Conservation (phyloP, 2,888 invertebrate species). For the Fragum fragum region DNA sequence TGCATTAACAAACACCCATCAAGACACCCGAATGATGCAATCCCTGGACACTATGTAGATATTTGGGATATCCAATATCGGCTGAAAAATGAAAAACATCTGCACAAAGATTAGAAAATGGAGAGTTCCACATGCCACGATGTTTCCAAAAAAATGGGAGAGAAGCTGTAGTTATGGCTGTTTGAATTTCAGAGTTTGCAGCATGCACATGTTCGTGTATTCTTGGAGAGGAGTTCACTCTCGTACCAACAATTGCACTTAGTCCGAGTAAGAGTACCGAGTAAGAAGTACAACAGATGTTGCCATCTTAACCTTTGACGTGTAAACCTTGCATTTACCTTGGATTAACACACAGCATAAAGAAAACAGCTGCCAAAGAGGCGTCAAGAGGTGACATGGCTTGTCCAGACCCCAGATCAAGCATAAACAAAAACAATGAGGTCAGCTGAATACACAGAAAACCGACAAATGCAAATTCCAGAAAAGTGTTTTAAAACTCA, state of each 20-base stretch:
- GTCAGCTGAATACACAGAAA: too few relatives aligned
- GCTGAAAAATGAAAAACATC: slow-evolving; percentile 33
- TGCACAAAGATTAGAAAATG: background rate
- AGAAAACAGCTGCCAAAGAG: too few relatives aligned
- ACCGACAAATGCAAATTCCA: too few relatives aligned
- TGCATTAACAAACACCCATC: too few relatives aligned
- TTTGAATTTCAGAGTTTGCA: slow-evolving; percentile 23
- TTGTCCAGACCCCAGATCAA: too few relatives aligned
- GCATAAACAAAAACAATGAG: too few relatives aligned
- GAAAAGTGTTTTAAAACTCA: too few relatives aligned
- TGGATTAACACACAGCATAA: too few relatives aligned
- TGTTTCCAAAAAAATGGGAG: slow-evolving; percentile 32
- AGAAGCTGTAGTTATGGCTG: background rate
- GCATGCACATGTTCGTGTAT: slow-evolving; percentile 18
- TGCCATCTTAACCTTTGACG: background rate
- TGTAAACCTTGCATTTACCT: too few relatives aligned
- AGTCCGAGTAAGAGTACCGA: background rate
- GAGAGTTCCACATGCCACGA: slow-evolving; percentile 32
- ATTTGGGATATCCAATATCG: slow-evolving; percentile 32
- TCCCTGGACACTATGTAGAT: slow-evolving; percentile 33
- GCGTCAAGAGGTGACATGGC: too few relatives aligned
- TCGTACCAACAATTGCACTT: background rate
- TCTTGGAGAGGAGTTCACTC: background rate
- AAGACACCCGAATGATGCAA: slow-evolving; percentile 28
- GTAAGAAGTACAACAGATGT: slow-evolving; percentile 2